Evolutionary conservation across 2,888 invertebrate genomes (phyloP), one percentile per base, ranked within the genome.

Genomic region (Morpho achilles): DNA sequence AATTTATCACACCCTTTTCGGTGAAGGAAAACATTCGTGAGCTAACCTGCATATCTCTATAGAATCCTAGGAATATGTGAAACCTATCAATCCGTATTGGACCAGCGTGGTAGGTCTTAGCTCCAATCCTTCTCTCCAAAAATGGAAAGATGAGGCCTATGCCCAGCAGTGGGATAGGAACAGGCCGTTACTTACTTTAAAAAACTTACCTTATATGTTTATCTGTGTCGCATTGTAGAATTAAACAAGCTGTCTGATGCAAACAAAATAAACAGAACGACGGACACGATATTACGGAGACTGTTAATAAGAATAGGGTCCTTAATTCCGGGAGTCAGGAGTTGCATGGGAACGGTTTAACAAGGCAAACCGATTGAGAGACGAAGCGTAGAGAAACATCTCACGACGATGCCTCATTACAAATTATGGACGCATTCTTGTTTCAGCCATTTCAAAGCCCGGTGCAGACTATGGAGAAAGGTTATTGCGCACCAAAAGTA

Each of bases 361-460:
- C 84, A 75, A 87, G 87, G 73, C 76, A 69, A 79, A 80, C 79
- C 78, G 84, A 84, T 87, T 86, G 86, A 82, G 79, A 78, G 76
- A 77, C 79, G 77, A 82, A 81, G 80, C 86, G 85, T 82, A 84
- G 80, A 86, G 84, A 82, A 86, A 62, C 64, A 71, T 68, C 69
- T 72, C 72, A 72, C 72, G 72, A 89, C 84, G 83, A 82, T 79
- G 72, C 74, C 85, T 88, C 83, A 89, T 89, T 89, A 89, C 89
- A 87, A 88, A 89, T 90, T 88, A 89, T 88, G 82, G 72, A 79
- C 85, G 90, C 89, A 89, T 89, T 89, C 87, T 84, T 79, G 75
- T 77, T 61, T 63, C 61, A 63, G 50, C 48, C 42, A 50, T 47
- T 60, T 56, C 45, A 59, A 59, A 50, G 56, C 54, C 54, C 44